Conservation (phyloP, 2,888 invertebrate species). For the Chirona hameri region DNA sequence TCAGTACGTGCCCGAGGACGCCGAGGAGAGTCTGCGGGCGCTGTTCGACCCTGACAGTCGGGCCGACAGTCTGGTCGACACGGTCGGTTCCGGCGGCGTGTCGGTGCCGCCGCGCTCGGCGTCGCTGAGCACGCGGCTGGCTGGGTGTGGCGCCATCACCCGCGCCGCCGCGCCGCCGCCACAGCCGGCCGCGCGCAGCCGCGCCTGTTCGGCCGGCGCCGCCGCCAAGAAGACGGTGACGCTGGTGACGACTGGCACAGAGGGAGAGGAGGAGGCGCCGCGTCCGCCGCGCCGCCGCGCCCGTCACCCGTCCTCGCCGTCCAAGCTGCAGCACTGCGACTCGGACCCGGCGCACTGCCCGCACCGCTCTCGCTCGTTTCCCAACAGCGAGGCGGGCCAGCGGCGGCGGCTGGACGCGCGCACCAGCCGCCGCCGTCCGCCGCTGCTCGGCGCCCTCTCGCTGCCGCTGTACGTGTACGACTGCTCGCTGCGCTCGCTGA, state of each 20-base stretch:
- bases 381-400: slow-evolving; percentile 26
- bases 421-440: neutral
- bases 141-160: neutral
- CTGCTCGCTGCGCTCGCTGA: slow-evolving; percentile 38
- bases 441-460: slow-evolving; percentile 36
- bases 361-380: slow-evolving; percentile 24
- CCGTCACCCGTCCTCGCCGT: slow-evolving; percentile 2
- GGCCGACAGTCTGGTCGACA: slow-evolving; percentile 6
- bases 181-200: neutral
- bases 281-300: neutral
- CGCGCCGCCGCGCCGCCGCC: neutral
- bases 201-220: slow-evolving; percentile 5
- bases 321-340: slow-evolving; percentile 24
- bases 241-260: neutral
- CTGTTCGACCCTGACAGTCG: slow-evolving; percentile 9
- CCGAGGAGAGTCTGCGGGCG: neutral
- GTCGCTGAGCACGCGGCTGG: slow-evolving; percentile 6
- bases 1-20: slow-evolving; percentile 30
- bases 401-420: neutral
- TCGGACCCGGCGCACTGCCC: slow-evolving; percentile 6
- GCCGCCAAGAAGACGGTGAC: slow-evolving; percentile 27
- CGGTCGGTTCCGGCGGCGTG: neutral
- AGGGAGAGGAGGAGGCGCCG: neutral
- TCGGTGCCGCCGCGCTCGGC: slow-evolving; percentile 6
- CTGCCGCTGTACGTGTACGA: slow-evolving; percentile 39